Conservation (phyloP, 2,797 vertebrate genomes). For the Hippocampus kuda region DNA sequence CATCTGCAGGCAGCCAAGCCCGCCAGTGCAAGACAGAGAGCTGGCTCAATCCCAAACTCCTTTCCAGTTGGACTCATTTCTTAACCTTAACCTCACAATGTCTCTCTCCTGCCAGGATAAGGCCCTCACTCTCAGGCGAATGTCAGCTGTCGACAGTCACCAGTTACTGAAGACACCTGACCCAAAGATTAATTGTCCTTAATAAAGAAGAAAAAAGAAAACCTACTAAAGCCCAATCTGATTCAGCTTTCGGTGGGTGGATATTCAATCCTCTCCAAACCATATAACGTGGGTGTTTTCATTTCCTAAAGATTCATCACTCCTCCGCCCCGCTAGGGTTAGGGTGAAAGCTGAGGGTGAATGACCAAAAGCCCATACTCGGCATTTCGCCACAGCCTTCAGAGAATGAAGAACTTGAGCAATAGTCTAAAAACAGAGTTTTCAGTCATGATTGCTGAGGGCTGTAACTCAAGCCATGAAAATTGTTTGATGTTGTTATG, state of each 20-base stretch:
- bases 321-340: slow-evolving; percentile 24
- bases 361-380: slow-evolving; percentile 41
- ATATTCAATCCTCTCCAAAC: slow-evolving; percentile 29
- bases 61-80: slow-evolving; percentile 48
- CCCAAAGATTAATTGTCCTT: slow-evolving; percentile 24
- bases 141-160: slow-evolving; percentile 44
- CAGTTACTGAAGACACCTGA: slow-evolving; percentile 23
- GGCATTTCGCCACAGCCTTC: slow-evolving; percentile 43
- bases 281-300: slow-evolving; percentile 6
- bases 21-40: slow-evolving; percentile 60
- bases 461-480: slow-evolving; percentile 37
- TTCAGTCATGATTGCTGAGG: slow-evolving; percentile 36
- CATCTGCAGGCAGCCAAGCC: slow-evolving; percentile 61
- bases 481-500: slow-evolving; percentile 11
- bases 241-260: slow-evolving; percentile 19
- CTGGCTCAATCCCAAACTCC: slow-evolving; percentile 60
- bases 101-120: slow-evolving; percentile 38
- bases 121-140: slow-evolving; percentile 44
- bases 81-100: slow-evolving; percentile 45
- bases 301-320: slow-evolving; percentile 7
- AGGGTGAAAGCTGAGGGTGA: slow-evolving; percentile 35
- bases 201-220: slow-evolving; percentile 12
- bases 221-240: slow-evolving; percentile 35
- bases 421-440: slow-evolving; percentile 33
- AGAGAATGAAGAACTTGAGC: slow-evolving; percentile 40